These are phyloP conservation scores for Cremastinae sp. DNA, from an alignment of 2,888 invertebrate species.

Conservation along the genomic window DNA sequence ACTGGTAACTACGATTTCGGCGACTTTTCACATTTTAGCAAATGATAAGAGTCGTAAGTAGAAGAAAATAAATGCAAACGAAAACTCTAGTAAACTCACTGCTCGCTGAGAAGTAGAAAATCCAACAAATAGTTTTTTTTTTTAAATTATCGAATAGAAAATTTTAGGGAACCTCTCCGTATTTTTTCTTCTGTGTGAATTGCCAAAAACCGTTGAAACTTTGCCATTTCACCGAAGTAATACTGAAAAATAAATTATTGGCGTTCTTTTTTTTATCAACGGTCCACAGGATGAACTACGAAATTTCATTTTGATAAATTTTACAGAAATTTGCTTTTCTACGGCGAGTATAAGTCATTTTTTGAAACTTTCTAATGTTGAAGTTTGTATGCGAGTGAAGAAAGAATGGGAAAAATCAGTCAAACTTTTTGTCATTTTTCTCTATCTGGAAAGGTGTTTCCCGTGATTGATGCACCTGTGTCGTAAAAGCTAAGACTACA, in stretches of 20 bases:
- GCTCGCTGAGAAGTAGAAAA: conserved; percentile 24
- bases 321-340: conserved; percentile 65
- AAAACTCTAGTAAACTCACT: conserved; percentile 20
- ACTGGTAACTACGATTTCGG: neutral
- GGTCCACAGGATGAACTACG: neutral
- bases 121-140: conserved; percentile 11
- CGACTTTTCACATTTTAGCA: neutral
- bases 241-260: conserved; percentile 25
- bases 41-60: neutral
- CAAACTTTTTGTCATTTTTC: conserved; percentile 15
- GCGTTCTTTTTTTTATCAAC: conserved; percentile 27
- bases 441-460: conserved; percentile 21
- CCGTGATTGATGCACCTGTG: conserved; percentile 5
- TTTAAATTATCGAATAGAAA: conserved; percentile 24
- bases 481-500: conserved; percentile 30
- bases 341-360: conserved; percentile 41
- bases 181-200: conserved; percentile 8
- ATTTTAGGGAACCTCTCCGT: conserved; percentile 10
- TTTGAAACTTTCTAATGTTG: conserved; percentile 18
- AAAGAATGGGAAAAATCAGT: conserved; percentile 30
- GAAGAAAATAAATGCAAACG: neutral
- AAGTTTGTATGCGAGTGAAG: conserved; percentile 5
- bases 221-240: neutral
- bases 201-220: conserved; percentile 10
- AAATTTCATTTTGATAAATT: conserved; percentile 40